These are phyloP conservation scores for Rhinatrema bivittatum DNA, from an alignment of 2,797 vertebrate genomes.

Conservation along the genomic window DNA sequence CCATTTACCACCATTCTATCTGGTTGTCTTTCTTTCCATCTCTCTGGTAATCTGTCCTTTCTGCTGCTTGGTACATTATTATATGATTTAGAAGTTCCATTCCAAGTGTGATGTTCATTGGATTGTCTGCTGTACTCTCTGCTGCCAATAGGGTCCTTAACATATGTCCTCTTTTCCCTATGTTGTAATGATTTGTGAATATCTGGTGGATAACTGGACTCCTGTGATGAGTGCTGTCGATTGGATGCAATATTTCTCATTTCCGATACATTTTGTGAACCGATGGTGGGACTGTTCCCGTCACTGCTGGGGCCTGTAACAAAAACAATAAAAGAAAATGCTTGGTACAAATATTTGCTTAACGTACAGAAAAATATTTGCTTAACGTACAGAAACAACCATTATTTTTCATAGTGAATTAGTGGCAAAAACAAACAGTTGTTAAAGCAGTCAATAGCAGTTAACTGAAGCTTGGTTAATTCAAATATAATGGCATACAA, in stretches of 20 bases:
- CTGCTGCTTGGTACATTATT: slow-evolving; percentile 55
- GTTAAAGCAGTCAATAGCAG: slow-evolving; percentile 48
- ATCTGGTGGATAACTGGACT: slow-evolving; percentile 80
- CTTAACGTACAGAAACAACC: slow-evolving; percentile 12
- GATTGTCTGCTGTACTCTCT: slow-evolving; percentile 67
- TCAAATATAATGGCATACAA: slow-evolving; percentile 23
- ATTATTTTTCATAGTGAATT: slow-evolving; percentile 45
- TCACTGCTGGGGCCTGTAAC: slow-evolving; percentile 82
- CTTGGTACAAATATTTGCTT: slow-evolving; percentile 43
- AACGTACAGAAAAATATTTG: neutral
- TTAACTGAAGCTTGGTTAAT: slow-evolving; percentile 49
- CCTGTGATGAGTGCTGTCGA: slow-evolving; percentile 70
- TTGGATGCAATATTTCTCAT: slow-evolving; percentile 65
- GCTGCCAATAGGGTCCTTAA: slow-evolving; percentile 65
- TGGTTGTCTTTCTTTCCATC: slow-evolving; percentile 52
- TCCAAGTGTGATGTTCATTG: slow-evolving; percentile 75
- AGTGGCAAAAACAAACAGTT: slow-evolving; percentile 57
- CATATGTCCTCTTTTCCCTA: slow-evolving; percentile 73
- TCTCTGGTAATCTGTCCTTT: slow-evolving; percentile 70
- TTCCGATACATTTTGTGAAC: slow-evolving; percentile 93
- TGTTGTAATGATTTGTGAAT: slow-evolving; percentile 81
- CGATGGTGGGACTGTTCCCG: slow-evolving; percentile 73
- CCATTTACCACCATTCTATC: slow-evolving; percentile 66
- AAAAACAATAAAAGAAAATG: slow-evolving; percentile 54
- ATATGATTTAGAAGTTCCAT: slow-evolving; percentile 70